Percentiles rank a stretch among this genome's conserved stretches.
phyloP scores from a whole-genome alignment of 2,113 vertebrate genomes.

The Apistogramma diplotaenia region DNA sequence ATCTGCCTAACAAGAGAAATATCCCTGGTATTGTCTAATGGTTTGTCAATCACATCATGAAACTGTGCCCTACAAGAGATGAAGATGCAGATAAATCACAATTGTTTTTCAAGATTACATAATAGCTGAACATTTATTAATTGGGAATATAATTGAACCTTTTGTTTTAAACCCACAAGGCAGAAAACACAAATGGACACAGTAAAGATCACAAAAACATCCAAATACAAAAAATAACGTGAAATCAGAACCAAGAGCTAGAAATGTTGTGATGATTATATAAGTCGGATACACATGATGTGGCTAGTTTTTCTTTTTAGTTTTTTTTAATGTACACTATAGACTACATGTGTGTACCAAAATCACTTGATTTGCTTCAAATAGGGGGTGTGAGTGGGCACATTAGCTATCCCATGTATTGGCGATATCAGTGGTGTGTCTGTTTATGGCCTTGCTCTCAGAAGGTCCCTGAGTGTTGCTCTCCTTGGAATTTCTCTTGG shows the following conservation, averaged over 20 bases:
- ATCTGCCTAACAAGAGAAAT: neutral
- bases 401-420: neutral
- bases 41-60: neutral
- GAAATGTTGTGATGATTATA: neutral
- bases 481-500: conserved; percentile 8
- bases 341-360: neutral
- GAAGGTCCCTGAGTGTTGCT: conserved; percentile 1
- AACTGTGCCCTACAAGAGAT: neutral
- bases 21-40: neutral
- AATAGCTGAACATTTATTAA: conserved; percentile 14
- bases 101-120: neutral
- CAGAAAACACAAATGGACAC: neutral
- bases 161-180: neutral
- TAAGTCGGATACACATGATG: neutral
- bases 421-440: neutral
- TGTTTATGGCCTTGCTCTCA: conserved; percentile 30
- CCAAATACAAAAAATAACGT: neutral
- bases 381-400: neutral
- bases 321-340: neutral
- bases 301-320: neutral
- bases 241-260: neutral
- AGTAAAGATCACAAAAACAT: neutral
- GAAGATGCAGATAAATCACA: neutral
- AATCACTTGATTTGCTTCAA: neutral
- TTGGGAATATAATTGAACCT: neutral